phyloP scores from a whole-genome alignment of 2,797 vertebrate species.

The Sitta carolinensis region DNA sequence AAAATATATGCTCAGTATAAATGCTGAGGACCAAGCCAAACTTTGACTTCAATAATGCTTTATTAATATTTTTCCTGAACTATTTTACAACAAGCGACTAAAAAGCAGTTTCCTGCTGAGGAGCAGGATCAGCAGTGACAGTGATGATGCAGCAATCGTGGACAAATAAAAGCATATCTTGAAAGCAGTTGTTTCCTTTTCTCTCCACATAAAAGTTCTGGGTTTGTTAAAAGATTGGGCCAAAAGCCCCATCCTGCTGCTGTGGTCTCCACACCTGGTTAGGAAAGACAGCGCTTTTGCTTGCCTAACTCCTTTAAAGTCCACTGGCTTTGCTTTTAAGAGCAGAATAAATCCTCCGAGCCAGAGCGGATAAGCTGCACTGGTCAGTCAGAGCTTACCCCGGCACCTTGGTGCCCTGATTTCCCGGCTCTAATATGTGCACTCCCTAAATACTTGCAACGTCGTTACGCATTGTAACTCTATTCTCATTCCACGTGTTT shows the following conservation, averaged over 20 bases:
- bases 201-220: neutral
- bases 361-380: neutral
- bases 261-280: fast-evolving
- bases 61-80: neutral
- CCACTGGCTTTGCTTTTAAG: neutral
- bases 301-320: neutral
- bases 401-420: neutral
- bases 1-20: neutral
- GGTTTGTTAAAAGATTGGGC: no score
- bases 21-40: neutral
- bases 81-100: neutral
- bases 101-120: neutral
- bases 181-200: neutral
- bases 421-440: neutral
- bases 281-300: neutral
- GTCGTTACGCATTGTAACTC: neutral
- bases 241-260: neutral
- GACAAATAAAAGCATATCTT: neutral
- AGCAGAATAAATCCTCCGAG: neutral
- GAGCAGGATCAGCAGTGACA: fast-evolving
- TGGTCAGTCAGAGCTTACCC: neutral
- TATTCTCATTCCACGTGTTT: fast-evolving
- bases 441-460: neutral
- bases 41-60: neutral
- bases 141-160: fast-evolving